A percentile compares a stretch with the other conserved stretches of the same genome.
These are phyloP conservation scores for Tenualosa ilisha DNA, from an alignment of 2,797 vertebrate species.

Conservation along the genomic window DNA sequence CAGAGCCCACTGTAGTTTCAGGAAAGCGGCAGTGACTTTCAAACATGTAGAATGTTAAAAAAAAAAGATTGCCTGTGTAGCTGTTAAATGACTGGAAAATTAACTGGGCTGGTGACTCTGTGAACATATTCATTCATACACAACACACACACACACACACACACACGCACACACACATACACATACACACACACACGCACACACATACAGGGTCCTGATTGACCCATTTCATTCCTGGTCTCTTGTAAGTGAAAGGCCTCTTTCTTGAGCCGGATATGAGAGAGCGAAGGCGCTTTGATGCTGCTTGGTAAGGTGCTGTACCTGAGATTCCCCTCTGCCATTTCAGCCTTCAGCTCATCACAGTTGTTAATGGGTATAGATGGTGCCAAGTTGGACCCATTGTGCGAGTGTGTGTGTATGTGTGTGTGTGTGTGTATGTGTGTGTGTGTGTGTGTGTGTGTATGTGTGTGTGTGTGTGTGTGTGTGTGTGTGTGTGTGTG, in stretches of 20 bases:
- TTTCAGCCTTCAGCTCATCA: background rate
- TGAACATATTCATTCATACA: background rate
- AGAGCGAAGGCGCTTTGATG: constrained; percentile 42
- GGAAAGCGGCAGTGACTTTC: constrained; percentile 1
- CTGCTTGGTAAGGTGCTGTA: background rate
- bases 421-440: constrained; percentile 39
- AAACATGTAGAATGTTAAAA: constrained; percentile 7
- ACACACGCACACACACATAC: background rate
- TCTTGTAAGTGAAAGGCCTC: constrained; percentile 44
- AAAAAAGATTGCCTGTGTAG: background rate
- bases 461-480: constrained; percentile 36
- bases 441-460: constrained; percentile 47
- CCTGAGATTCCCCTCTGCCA: background rate
- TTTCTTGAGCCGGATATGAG: constrained; percentile 37
- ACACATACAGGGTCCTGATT: constrained; percentile 41
- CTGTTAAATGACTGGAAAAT: background rate
- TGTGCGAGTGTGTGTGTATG: constrained; percentile 26
- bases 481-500: constrained; percentile 39
- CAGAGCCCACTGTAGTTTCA: background rate
- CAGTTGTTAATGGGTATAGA: background rate
- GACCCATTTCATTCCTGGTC: constrained; percentile 50
- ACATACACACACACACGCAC: background rate
- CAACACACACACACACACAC: background rate
- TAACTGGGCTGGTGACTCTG: background rate
- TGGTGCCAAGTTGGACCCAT: constrained; percentile 29